A percentile compares a stretch with the other conserved stretches of the same genome.
phyloP scores from a whole-genome alignment of 2,888 invertebrate species.

The Brachycybe producta region DNA sequence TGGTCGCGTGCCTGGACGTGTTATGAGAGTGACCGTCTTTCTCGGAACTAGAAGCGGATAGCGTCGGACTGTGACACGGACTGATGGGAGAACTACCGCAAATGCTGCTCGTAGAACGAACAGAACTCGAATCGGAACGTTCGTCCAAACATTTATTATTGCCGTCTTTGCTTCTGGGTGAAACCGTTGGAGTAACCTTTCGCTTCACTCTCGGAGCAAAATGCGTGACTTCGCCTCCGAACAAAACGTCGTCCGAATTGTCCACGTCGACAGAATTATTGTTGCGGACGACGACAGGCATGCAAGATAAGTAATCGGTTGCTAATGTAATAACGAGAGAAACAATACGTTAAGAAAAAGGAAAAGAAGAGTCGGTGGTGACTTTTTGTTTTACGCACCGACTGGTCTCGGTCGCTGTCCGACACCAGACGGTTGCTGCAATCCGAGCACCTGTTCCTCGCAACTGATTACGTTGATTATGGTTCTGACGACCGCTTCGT shows the following conservation, averaged over 20 bases:
- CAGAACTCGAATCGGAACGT: constrained; percentile 20
- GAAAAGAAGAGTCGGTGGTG: no score
- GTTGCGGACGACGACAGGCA: constrained; percentile 7
- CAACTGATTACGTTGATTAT: constrained; percentile 52
- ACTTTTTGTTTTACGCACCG: constrained; percentile 26
- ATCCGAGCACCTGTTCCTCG: constrained; percentile 55
- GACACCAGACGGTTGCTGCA: constrained; percentile 58
- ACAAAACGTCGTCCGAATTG: constrained; percentile 9
- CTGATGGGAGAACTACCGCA: constrained; percentile 21
- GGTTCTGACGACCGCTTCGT: constrained; percentile 54
- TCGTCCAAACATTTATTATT: constrained; percentile 21
- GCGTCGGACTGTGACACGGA: constrained; percentile 20
- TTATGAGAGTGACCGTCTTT: constrained; percentile 12
- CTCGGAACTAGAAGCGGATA: constrained; percentile 13
- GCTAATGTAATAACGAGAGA: no score
- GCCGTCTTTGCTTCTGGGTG: constrained; percentile 13
- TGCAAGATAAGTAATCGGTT: constrained; percentile 18
- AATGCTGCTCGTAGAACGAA: constrained; percentile 20
- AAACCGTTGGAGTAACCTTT: constrained; percentile 2
- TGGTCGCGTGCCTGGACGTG: not conserved
- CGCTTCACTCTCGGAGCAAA: constrained; percentile 16
- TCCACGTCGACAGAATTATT: constrained; percentile 10
- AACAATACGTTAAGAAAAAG: not conserved
- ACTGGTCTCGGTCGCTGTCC: constrained; percentile 60
- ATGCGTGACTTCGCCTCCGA: constrained; percentile 7